phyloP scores from a whole-genome alignment of 2,797 vertebrate species.

The Spinus pinus region DNA sequence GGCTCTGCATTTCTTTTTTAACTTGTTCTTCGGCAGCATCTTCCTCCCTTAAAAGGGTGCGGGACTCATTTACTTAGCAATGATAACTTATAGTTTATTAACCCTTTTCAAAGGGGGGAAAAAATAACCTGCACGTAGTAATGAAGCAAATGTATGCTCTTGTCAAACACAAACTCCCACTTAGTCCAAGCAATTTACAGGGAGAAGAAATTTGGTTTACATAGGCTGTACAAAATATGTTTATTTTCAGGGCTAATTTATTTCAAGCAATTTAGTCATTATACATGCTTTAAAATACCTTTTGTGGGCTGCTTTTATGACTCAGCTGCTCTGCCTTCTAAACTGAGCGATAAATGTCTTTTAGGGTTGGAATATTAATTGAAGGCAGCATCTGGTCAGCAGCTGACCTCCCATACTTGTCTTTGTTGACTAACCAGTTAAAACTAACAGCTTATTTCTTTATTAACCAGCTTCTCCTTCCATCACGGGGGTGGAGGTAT shows the following conservation, averaged over 20 bases:
- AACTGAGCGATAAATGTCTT: constrained; percentile 76
- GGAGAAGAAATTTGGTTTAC: constrained; percentile 71
- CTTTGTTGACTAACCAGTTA: constrained; percentile 68
- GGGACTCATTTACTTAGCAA: constrained; percentile 68
- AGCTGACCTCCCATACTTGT: constrained; percentile 75
- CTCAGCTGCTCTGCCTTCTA: constrained; percentile 75
- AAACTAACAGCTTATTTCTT: constrained; percentile 62
- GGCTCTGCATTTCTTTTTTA: constrained; percentile 76
- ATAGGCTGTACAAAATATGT: constrained; percentile 69
- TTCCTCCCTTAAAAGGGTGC: constrained; percentile 68
- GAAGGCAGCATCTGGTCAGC: constrained; percentile 84
- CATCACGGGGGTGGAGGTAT: neutral
- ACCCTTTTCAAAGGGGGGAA: constrained; percentile 61
- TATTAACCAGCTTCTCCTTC: constrained; percentile 57
- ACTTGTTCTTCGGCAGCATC: constrained; percentile 73
- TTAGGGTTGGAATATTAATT: constrained; percentile 80
- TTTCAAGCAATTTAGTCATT: constrained; percentile 72
- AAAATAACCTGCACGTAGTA: constrained; percentile 12
- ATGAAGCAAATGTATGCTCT: constrained; percentile 59
- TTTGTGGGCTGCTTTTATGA: constrained; percentile 75
- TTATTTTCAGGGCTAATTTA: constrained; percentile 76
- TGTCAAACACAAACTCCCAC: constrained; percentile 60
- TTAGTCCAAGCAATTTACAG: constrained; percentile 63
- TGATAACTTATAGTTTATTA: constrained; percentile 73
- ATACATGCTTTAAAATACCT: constrained; percentile 70